Evolutionary conservation across 2,113 vertebrate genomes (phyloP).

Genomic region (Cephalopholis sonnerati): DNA sequence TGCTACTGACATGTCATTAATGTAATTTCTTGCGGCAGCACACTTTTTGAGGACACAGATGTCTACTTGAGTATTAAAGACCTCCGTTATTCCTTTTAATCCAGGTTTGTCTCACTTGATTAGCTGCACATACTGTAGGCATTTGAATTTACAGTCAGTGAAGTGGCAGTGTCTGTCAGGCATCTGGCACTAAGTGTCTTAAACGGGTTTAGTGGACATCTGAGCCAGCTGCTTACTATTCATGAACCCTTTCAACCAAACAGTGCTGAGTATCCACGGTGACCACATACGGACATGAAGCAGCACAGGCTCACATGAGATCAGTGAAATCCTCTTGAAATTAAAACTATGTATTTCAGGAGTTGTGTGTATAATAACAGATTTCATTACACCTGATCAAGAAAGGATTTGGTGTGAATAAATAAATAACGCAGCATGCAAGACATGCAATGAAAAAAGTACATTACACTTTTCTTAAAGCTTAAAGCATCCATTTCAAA

Average conservation of each 20-base stretch:
- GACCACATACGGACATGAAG: constrained; percentile 9
- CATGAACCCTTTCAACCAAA: constrained; percentile 47
- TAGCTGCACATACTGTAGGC: constrained; percentile 17
- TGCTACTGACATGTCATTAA: background rate
- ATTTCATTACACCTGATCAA: background rate
- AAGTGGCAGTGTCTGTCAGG: background rate
- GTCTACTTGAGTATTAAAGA: constrained; percentile 1
- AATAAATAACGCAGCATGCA: constrained; percentile 7
- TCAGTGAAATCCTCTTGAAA: background rate
- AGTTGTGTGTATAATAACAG: background rate
- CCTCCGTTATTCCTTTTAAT: constrained; percentile 6
- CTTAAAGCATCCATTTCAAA: background rate
- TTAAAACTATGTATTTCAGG: background rate
- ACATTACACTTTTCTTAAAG: too few relatives aligned
- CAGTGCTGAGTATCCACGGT: constrained; percentile 17
- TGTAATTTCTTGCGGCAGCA: background rate
- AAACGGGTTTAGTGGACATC: constrained; percentile 33
- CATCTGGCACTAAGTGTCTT: constrained; percentile 36
- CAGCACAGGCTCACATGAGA: background rate
- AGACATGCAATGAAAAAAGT: too few relatives aligned
- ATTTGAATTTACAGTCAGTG: constrained; percentile 18
- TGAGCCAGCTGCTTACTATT: constrained; percentile 49
- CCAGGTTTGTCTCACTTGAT: constrained; percentile 17
- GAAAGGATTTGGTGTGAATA: background rate
- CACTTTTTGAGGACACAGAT: background rate